Percentiles rank a stretch among this genome's conserved stretches.
Evolutionary conservation across 2,888 invertebrate genomes (phyloP).

Genomic region (Helicoverpa assulta): DNA sequence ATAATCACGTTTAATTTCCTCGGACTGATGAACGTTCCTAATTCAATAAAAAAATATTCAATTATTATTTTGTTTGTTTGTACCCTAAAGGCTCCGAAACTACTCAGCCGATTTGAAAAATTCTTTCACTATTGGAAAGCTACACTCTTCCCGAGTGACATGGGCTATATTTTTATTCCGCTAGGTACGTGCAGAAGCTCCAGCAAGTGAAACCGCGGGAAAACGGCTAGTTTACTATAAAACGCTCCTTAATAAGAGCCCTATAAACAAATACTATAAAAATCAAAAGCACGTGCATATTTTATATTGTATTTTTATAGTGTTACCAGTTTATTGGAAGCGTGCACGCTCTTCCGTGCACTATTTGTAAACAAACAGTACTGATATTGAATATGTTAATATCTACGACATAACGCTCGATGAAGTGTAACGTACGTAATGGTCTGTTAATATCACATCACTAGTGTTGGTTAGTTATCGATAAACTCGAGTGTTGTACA

Average conservation of each 20-base stretch:
- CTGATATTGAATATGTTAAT: constrained; percentile 44
- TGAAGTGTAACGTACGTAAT: constrained; percentile 51
- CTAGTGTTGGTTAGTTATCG: constrained; percentile 27
- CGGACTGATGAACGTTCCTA: constrained; percentile 29
- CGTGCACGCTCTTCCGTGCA: constrained; percentile 67
- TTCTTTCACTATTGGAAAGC: too few relatives aligned
- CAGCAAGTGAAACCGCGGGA: too few relatives aligned
- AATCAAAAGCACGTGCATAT: constrained; percentile 50
- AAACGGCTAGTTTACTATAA: constrained; percentile 39
- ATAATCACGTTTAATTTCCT: constrained; percentile 49
- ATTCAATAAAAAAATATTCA: too few relatives aligned
- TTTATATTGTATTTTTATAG: constrained; percentile 65
- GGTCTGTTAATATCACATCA: constrained; percentile 38
- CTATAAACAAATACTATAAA: constrained; percentile 53
- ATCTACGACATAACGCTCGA: constrained; percentile 48
- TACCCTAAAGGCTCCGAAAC: too few relatives aligned
- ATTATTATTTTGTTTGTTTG: too few relatives aligned
- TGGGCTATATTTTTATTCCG: too few relatives aligned
- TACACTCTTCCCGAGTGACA: too few relatives aligned
- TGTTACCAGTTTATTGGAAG: constrained; percentile 62
- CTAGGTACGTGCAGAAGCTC: too few relatives aligned
- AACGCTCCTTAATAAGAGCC: constrained; percentile 34
- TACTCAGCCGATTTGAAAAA: too few relatives aligned
- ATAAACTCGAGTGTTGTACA: constrained; percentile 14
- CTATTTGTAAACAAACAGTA: constrained; percentile 44